phyloP scores from a whole-genome alignment of 2,888 invertebrate species.

The Drosophila suboccidentalis region DNA sequence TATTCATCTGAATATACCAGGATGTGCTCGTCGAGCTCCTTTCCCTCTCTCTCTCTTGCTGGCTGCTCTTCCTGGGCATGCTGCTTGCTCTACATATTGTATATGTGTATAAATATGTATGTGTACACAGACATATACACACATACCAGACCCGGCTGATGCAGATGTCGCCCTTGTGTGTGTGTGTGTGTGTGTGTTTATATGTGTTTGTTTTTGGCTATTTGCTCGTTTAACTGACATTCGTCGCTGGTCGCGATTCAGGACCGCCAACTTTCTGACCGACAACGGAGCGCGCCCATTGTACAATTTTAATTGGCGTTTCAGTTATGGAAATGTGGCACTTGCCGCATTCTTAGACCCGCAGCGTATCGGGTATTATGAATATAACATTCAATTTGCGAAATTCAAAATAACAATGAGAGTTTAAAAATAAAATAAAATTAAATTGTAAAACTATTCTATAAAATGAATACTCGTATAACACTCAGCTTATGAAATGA shows the following conservation, averaged over 20 bases:
- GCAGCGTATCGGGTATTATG: conserved; percentile 12
- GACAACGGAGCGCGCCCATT: conserved; percentile 56
- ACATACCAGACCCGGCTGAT: conserved; percentile 41
- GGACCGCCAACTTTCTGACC: conserved; percentile 53
- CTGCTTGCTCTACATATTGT: conserved; percentile 39
- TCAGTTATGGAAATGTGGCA: conserved; percentile 78
- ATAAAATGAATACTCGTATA: neutral
- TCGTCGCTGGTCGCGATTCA: conserved; percentile 49
- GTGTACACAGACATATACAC: neutral
- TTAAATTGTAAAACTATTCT: neutral
- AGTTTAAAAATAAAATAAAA: neutral
- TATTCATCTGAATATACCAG: conserved; percentile 60
- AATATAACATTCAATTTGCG: neutral
- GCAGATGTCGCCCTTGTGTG: conserved; percentile 66
- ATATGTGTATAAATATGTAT: conserved; percentile 15
- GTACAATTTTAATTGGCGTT: conserved; percentile 78
- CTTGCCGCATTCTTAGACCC: conserved; percentile 48
- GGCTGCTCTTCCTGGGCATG: conserved; percentile 48
- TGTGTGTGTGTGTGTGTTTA: conserved; percentile 39
- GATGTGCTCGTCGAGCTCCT: conserved; percentile 35
- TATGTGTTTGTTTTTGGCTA: conserved; percentile 66
- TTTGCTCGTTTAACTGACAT: conserved; percentile 76
- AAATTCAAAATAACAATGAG: neutral
- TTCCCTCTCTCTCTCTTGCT: neutral
- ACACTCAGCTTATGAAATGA: too few relatives aligned